Percentiles rank a stretch among this genome's conserved stretches.
phyloP scores from a whole-genome alignment of 1,140 invertebrate genomes.

The Holcopasites calliopsidis region DNA sequence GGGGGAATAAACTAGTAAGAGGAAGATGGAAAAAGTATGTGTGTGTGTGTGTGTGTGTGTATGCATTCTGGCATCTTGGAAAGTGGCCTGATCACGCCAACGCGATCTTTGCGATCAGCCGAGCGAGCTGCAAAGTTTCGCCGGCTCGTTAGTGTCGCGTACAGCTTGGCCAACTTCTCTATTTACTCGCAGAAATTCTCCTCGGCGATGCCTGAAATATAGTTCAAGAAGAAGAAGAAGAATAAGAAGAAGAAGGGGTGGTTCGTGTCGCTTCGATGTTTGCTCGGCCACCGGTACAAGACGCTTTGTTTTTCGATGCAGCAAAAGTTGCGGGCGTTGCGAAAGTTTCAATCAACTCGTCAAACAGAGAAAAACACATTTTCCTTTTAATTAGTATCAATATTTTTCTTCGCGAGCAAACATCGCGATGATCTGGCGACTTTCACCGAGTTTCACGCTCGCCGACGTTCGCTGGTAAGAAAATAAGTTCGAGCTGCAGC shows the following conservation, averaged over 20 bases:
- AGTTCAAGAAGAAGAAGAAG: constrained; percentile 16
- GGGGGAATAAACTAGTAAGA: background rate
- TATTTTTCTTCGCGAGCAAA: too few relatives aligned
- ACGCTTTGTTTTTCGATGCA: too few relatives aligned
- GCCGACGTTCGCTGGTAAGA: background rate
- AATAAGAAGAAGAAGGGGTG: background rate
- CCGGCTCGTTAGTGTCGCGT: constrained; percentile 65
- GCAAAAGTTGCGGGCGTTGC: too few relatives aligned
- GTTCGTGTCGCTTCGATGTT: constrained; percentile 21
- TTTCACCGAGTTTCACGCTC: constrained; percentile 2
- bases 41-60: too few relatives aligned
- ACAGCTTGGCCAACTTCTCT: constrained; percentile 55
- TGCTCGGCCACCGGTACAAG: constrained; percentile 7
- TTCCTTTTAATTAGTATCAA: too few relatives aligned
- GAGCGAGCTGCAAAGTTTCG: constrained; percentile 52
- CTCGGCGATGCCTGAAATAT: constrained; percentile 42
- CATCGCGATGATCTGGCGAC: background rate
- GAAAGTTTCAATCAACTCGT: too few relatives aligned
- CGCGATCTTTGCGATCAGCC: constrained; percentile 38
- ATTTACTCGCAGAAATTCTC: constrained; percentile 63
- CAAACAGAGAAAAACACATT: too few relatives aligned
- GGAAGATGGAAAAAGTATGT: background rate
- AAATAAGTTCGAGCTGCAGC: background rate
- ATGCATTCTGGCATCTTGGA: constrained; percentile 18
- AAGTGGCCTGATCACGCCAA: constrained; percentile 38